phyloP scores from a whole-genome alignment of 1,140 invertebrate genomes.

The Magallana angulata region DNA sequence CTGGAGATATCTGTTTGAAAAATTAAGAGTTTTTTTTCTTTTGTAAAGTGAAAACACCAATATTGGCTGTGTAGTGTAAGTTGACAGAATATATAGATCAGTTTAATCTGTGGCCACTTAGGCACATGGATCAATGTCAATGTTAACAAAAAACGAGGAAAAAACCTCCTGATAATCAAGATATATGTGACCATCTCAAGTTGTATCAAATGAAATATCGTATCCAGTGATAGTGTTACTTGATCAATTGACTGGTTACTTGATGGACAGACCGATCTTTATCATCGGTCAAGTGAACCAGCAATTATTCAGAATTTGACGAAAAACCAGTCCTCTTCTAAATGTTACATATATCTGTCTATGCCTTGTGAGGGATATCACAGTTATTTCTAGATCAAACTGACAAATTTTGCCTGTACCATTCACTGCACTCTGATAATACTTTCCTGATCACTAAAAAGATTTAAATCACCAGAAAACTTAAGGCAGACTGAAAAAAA shows the following conservation, averaged over 20 bases:
- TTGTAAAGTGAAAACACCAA: constrained; percentile 9
- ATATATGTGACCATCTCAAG: background rate
- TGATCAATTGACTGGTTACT: too few relatives aligned
- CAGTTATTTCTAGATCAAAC: too few relatives aligned
- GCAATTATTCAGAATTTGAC: too few relatives aligned
- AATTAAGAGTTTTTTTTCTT: background rate
- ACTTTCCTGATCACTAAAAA: background rate
- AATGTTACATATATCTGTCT: too few relatives aligned
- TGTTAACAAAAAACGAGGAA: background rate
- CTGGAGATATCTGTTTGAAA: background rate
- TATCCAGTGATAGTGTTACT: background rate
- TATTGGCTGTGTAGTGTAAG: constrained; percentile 17
- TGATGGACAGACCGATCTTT: too few relatives aligned
- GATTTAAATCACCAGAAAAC: background rate
- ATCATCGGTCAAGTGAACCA: too few relatives aligned
- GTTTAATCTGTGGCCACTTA: background rate
- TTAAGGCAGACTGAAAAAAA: too few relatives aligned
- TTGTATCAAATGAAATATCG: background rate
- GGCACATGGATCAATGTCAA: constrained; percentile 8
- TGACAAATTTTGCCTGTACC: too few relatives aligned
- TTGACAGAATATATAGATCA: constrained; percentile 29
- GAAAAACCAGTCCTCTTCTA: too few relatives aligned
- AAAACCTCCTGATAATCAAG: background rate
- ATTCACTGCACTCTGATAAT: background rate
- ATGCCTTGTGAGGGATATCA: too few relatives aligned